These are phyloP conservation scores for Lerista edwardsae DNA, from an alignment of 2,797 vertebrate species.

Conservation along the genomic window DNA sequence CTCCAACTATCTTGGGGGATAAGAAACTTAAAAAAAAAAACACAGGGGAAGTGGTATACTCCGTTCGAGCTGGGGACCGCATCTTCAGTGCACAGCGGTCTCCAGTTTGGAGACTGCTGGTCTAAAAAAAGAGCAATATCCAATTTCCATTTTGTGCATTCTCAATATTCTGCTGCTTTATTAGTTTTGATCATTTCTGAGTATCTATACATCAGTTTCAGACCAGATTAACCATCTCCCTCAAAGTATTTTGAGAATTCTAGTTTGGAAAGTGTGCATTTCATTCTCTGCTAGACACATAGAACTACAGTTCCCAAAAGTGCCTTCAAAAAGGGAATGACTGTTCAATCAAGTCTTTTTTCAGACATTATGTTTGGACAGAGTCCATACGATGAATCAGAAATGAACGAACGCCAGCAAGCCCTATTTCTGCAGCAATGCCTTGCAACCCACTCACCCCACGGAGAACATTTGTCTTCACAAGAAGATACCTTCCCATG, in stretches of 20 bases:
- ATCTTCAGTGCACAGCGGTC: too few relatives aligned
- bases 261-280: neutral
- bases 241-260: neutral
- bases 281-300: neutral
- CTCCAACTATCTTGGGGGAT: conserved; percentile 10
- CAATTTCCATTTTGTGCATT: conserved; percentile 1
- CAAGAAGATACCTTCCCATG: too few relatives aligned
- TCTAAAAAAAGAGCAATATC: neutral
- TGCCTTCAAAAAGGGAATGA: neutral
- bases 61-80: too few relatives aligned
- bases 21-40: neutral
- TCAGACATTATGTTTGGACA: too few relatives aligned
- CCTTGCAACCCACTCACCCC: too few relatives aligned
- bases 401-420: too few relatives aligned
- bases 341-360: neutral
- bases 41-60: too few relatives aligned
- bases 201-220: neutral
- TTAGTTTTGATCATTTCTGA: neutral
- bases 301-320: neutral
- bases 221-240: neutral
- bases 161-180: neutral
- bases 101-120: too few relatives aligned
- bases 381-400: too few relatives aligned
- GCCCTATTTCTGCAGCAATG: too few relatives aligned
- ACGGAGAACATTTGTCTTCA: too few relatives aligned